These are phyloP conservation scores for Phrynocephalus forsythii DNA, from an alignment of 2,797 vertebrate genomes.

Conservation along the genomic window DNA sequence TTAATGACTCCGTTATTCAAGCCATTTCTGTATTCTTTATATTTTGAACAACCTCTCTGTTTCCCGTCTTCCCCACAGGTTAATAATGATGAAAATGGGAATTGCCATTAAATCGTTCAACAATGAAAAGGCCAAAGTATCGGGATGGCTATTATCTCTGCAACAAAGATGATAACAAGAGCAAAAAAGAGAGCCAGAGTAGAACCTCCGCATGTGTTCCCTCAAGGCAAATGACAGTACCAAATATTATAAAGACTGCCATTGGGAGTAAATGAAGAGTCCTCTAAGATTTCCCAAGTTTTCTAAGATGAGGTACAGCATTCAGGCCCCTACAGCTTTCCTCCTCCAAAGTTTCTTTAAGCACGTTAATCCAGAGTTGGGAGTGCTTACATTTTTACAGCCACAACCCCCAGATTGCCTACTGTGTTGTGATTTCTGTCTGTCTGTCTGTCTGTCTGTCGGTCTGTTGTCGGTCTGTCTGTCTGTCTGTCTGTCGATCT, in stretches of 20 bases:
- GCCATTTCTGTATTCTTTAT: conserved; percentile 67
- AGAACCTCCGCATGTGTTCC: conserved; percentile 21
- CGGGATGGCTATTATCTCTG: conserved; percentile 62
- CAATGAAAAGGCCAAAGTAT: conserved; percentile 59
- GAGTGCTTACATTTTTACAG: neutral
- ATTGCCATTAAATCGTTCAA: conserved; percentile 66
- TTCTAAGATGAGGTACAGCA: neutral
- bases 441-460: no score
- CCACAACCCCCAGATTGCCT: no score
- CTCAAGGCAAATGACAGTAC: conserved; percentile 27
- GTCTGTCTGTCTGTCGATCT: no score
- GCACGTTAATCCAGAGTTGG: neutral
- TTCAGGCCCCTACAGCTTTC: neutral
- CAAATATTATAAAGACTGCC: conserved; percentile 15
- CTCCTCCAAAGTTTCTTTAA: neutral
- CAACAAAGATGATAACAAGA: conserved; percentile 66
- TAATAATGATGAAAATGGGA: conserved; percentile 52
- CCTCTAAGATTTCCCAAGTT: neutral
- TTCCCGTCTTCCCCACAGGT: conserved; percentile 59
- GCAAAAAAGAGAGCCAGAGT: conserved; percentile 6
- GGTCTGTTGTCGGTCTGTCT: no score
- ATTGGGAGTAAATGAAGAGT: conserved; percentile 30
- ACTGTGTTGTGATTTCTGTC: no score
- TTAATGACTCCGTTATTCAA: conserved; percentile 74
- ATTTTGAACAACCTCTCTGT: conserved; percentile 65